A percentile compares a stretch with the other conserved stretches of the same genome.
Conservation (phyloP, 2,113 vertebrate genomes). For the Buteo buteo region DNA sequence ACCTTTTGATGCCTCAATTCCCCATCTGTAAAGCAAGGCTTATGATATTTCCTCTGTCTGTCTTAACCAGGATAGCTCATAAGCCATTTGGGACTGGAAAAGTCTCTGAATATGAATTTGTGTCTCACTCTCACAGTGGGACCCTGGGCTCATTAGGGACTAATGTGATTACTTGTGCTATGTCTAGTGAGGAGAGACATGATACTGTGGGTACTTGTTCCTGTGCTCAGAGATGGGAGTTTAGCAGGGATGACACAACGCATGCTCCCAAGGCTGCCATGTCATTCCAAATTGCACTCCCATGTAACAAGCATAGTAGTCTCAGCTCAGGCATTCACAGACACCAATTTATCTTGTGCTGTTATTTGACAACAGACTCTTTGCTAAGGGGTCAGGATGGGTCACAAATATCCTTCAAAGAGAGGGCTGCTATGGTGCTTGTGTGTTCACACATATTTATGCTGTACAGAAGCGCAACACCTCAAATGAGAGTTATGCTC, state of each 20-base stretch:
- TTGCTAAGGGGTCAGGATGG: background rate
- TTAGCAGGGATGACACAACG: background rate
- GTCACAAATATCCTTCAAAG: background rate
- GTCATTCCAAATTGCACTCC: background rate
- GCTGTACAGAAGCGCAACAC: background rate
- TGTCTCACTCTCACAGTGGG: background rate
- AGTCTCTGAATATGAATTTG: background rate
- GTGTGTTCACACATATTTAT: background rate
- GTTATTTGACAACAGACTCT: background rate
- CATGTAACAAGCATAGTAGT: accelerated
- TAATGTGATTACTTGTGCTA: background rate
- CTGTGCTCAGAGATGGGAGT: background rate
- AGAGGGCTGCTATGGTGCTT: background rate
- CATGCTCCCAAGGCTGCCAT: background rate
- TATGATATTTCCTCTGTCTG: background rate
- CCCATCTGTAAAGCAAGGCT: background rate
- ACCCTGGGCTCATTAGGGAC: background rate
- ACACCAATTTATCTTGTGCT: background rate
- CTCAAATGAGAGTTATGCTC: background rate
- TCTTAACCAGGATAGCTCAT: background rate
- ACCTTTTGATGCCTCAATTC: background rate
- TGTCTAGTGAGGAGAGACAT: background rate
- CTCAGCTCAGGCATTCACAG: background rate
- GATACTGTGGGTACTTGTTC: background rate
- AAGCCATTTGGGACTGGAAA: background rate